Base-by-base conservation (phyloP, 2,888 invertebrate species). In the Opisthograptis luteolata region DNA sequence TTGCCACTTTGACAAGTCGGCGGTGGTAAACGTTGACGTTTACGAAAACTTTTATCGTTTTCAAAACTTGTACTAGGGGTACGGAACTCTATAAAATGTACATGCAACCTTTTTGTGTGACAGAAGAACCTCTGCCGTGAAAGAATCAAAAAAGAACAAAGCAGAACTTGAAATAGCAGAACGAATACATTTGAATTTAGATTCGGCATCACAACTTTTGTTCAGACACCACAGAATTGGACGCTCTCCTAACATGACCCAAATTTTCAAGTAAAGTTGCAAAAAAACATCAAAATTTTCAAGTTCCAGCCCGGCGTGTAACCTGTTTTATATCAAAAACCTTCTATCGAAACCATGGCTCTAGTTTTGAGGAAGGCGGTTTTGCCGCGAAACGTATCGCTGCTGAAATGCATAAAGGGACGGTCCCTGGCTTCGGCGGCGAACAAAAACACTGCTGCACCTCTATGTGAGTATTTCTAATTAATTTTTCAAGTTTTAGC, bases 351-450 rank as follows among this genome's bases (percentile, higher is more conserved):
- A 70, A 81, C 68, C 53, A 87, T 87, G 87, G 85, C 87, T 62
- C 62, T 85, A 58, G 80, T 85, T 53, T 62, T 87, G 59, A 80
- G 81, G 60, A 87, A 86, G 59, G 79, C 82, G 13, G 76, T 81
- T 50, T 51, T 81, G 51, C 72, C 83, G 3, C 86, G 73, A 63
- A 83, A 87, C 32, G 70, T 81, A 4, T 73, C 84, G 17, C 55
- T 87, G 45, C 60, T 87, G 1, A 86, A 85, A 81, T 84, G 80
- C 46, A 72, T 87, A 7, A 83, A 78, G 55, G 77, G 80, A 22
- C 72, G 84, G 6, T 64, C 79, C 2, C 53, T 86, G 2, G 72
- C 78, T 1, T 71, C 81, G 0, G 62, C 76, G n/a, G 62, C 73
- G 1, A 78, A 68, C 37, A 81, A 75, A 58, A 80, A 74, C 39